Percentiles rank a stretch among this genome's conserved stretches.
phyloP scores from a whole-genome alignment of 2,797 vertebrate genomes.

The Apodemus agrarius region DNA sequence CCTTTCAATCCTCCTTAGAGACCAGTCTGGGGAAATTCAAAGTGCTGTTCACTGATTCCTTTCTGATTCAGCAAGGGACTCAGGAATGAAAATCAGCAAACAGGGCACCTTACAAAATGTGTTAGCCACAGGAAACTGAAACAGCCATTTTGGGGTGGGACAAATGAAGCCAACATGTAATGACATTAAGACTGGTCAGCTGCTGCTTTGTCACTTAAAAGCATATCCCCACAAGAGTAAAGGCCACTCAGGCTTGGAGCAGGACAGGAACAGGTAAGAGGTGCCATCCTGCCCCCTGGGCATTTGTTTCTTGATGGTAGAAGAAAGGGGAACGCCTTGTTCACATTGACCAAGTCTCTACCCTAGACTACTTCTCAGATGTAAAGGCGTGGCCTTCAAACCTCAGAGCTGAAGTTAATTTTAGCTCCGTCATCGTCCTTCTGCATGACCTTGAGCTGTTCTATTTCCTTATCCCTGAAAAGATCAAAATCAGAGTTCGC shows the following conservation, averaged over 20 bases:
- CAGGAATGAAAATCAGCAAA: not conserved
- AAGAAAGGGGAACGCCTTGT: not conserved
- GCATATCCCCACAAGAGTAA: fast-evolving
- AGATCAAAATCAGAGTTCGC: not conserved
- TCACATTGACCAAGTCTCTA: not conserved
- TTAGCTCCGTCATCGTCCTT: not conserved
- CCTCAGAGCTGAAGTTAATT: not conserved
- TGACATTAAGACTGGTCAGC: not conserved
- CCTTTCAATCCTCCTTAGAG: constrained; percentile 8
- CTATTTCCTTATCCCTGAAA: constrained; percentile 7
- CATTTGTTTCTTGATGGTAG: not conserved
- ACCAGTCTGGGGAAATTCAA: not conserved
- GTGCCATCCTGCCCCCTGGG: not conserved
- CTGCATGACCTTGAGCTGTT: not conserved
- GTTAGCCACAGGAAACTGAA: not conserved
- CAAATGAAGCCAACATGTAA: not conserved
- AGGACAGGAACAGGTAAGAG: not conserved
- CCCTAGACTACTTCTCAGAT: not conserved
- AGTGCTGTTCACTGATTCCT: not conserved
- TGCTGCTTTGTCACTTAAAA: not conserved
- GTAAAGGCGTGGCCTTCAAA: not conserved
- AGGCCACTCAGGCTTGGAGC: not conserved
- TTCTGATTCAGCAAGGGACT: not conserved
- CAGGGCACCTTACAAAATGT: not conserved
- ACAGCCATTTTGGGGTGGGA: not conserved